Conservation (phyloP, 2,888 invertebrate genomes). For the Torymus aiolomorphi region DNA sequence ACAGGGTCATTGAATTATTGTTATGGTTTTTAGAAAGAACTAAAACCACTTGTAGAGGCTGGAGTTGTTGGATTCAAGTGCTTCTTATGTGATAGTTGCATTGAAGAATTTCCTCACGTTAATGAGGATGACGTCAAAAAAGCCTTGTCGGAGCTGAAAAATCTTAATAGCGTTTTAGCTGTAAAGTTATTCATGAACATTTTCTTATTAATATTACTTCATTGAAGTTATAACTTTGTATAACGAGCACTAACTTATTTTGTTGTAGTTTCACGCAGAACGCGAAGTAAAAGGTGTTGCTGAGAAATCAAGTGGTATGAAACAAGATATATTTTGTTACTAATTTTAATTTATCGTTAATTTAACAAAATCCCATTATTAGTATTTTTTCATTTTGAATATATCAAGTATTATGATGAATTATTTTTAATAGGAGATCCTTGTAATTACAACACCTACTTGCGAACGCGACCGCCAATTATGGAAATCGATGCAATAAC, state of each 20-base stretch:
- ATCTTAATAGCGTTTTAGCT: constrained; percentile 80
- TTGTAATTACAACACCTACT: constrained; percentile 80
- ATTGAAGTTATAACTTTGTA: too few species aligned
- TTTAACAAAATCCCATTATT: too few species aligned
- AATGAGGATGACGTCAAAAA: constrained; percentile 78
- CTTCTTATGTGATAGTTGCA: constrained; percentile 82
- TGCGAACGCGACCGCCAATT: constrained; percentile 80
- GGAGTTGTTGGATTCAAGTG: constrained; percentile 87
- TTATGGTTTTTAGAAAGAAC: constrained; percentile 76
- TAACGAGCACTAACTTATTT: constrained; percentile 7
- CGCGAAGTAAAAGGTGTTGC: constrained; percentile 75
- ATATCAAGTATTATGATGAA: background rate
- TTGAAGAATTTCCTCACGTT: constrained; percentile 83
- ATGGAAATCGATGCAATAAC: constrained; percentile 84
- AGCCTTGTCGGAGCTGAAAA: constrained; percentile 79
- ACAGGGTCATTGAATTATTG: constrained; percentile 4
- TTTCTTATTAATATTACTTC: background rate
- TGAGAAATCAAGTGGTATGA: too few species aligned
- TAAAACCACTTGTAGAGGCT: constrained; percentile 78
- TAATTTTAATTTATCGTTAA: too few species aligned
- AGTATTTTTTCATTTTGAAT: too few species aligned
- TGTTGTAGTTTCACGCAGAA: constrained; percentile 85
- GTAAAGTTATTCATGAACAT: constrained; percentile 72
- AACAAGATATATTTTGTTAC: too few species aligned
- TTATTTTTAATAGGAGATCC: constrained; percentile 74